Evolutionary conservation across 2,797 vertebrate species (phyloP).

Genomic region (Coendou prehensilis): DNA sequence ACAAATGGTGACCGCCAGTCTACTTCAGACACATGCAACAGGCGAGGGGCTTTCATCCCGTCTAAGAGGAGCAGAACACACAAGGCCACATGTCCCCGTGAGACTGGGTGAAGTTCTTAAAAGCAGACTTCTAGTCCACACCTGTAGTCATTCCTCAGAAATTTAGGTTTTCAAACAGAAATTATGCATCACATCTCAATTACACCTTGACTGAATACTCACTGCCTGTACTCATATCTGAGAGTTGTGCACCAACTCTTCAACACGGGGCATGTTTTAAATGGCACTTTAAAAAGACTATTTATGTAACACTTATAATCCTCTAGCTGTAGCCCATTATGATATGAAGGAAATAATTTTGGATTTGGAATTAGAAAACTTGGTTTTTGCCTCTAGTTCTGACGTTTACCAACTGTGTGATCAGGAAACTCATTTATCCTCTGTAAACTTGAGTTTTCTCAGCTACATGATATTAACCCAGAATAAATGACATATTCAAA

Average conservation of each 20-base stretch:
- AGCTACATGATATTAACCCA: not conserved
- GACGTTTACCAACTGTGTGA: not conserved
- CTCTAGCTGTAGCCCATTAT: not conserved
- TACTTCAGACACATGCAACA: not conserved
- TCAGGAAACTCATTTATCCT: constrained; percentile 29
- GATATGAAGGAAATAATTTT: not conserved
- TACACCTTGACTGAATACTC: not conserved
- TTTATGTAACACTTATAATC: not conserved
- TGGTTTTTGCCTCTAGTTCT: not conserved
- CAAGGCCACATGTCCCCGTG: not conserved
- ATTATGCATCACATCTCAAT: not conserved
- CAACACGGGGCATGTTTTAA: not conserved
- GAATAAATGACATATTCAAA: constrained; percentile 14
- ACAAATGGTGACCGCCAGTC: not conserved
- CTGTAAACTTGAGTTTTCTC: not conserved
- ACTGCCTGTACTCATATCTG: not conserved
- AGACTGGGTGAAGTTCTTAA: constrained; percentile 41
- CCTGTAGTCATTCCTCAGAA: constrained; percentile 2
- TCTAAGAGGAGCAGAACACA: not conserved
- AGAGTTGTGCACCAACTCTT: not conserved
- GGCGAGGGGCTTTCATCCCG: not conserved
- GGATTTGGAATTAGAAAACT: constrained; percentile 38
- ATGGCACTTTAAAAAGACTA: not conserved
- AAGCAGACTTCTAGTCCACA: not conserved
- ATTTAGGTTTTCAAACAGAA: constrained; percentile 24